These are phyloP conservation scores for Andrena cerasifolii DNA, from an alignment of 1,140 invertebrate species.

Conservation along the genomic window DNA sequence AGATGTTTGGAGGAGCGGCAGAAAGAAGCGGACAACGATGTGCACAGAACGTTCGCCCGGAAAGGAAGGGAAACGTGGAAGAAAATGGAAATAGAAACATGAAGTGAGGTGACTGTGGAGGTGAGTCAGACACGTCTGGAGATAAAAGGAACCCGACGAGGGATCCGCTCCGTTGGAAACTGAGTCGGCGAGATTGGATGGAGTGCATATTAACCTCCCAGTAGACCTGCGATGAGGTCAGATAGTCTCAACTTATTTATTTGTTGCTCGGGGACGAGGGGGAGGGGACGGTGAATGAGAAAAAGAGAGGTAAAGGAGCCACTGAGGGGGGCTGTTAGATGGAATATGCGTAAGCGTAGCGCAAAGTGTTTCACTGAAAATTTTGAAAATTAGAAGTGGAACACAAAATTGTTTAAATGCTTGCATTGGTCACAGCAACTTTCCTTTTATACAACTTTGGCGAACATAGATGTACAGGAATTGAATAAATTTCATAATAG, in stretches of 20 bases:
- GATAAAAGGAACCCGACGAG: conserved; percentile 30
- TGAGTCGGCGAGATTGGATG: conserved; percentile 34
- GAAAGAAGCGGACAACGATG: background rate
- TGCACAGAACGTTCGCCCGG: background rate
- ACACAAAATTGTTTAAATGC: too few relatives aligned
- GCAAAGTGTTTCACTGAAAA: background rate
- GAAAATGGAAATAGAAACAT: conserved; percentile 22
- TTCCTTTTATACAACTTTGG: background rate
- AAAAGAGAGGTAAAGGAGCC: background rate
- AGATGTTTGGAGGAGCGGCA: background rate
- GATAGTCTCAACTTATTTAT: conserved; percentile 35
- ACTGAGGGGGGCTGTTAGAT: background rate
- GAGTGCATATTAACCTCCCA: conserved; percentile 41
- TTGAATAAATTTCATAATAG: too few relatives aligned
- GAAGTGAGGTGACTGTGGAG: background rate
- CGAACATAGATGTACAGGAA: too few relatives aligned
- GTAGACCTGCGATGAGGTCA: conserved; percentile 29
- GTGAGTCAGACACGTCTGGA: conserved; percentile 19
- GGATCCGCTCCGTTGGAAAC: conserved; percentile 31
- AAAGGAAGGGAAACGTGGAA: background rate
- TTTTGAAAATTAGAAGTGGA: conserved; percentile 12
- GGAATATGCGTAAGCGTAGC: background rate
- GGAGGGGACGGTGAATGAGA: background rate
- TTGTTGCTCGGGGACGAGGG: conserved; percentile 8
- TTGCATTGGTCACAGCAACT: background rate